Evolutionary conservation across 2,113 vertebrate species (phyloP).

Genomic region (Dasyurus viverrinus): DNA sequence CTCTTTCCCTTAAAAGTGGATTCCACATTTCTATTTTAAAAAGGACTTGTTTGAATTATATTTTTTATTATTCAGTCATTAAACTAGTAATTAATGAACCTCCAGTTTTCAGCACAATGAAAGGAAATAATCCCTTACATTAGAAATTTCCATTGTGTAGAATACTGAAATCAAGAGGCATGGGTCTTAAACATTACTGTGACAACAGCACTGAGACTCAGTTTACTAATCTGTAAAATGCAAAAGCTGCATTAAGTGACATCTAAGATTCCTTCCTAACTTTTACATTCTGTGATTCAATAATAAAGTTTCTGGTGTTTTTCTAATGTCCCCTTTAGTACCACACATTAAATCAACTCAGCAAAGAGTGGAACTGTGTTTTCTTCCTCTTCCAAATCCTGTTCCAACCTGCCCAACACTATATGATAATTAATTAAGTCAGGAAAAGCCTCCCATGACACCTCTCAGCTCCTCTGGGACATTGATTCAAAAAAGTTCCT

Average conservation of each 20-base stretch:
- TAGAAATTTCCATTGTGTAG: not conserved
- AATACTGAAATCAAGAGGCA: not conserved
- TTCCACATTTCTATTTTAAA: slow-evolving; percentile 14
- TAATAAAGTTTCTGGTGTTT: not conserved
- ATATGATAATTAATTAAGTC: slow-evolving; percentile 34
- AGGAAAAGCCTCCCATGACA: not conserved
- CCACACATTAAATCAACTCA: not conserved
- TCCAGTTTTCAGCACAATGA: not conserved
- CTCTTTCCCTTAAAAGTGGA: slow-evolving; percentile 19
- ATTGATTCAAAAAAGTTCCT: not conserved
- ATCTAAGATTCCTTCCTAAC: slow-evolving; percentile 2
- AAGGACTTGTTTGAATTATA: not conserved
- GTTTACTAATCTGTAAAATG: slow-evolving; percentile 19
- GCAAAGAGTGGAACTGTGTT: not conserved
- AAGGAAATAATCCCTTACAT: not conserved
- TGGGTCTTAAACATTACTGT: not conserved
- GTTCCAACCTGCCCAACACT: not conserved
- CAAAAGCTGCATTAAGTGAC: not conserved
- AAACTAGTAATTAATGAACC: not conserved
- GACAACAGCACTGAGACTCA: not conserved
- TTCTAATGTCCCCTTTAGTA: not conserved
- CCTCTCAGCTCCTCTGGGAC: not conserved
- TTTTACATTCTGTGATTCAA: slow-evolving; percentile 32
- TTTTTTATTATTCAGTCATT: not conserved
- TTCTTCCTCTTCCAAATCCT: slow-evolving; percentile 20